These are phyloP conservation scores for Panagrolaimus sp. DNA, from an alignment of 1,140 invertebrate species.

Conservation along the genomic window DNA sequence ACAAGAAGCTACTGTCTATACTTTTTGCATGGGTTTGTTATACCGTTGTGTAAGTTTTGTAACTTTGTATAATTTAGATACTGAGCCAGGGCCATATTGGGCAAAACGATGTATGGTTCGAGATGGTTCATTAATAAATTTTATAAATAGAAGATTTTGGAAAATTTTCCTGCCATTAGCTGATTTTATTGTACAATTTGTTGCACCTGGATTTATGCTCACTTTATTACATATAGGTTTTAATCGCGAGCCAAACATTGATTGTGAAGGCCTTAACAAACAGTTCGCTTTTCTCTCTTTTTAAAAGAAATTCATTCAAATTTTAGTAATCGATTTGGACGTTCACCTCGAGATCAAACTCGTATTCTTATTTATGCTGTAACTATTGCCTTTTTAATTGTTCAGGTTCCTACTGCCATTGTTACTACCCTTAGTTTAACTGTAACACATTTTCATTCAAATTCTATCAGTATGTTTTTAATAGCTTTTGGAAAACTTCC, in stretches of 20 bases:
- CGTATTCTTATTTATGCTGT: constrained; percentile 57
- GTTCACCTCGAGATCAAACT: constrained; percentile 53
- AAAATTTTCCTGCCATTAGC: constrained; percentile 51
- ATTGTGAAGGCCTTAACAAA: constrained; percentile 47
- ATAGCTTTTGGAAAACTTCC: background rate
- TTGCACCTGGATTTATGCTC: constrained; percentile 50
- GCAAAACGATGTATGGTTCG: constrained; percentile 50
- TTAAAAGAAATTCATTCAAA: background rate
- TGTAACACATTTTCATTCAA: constrained; percentile 57
- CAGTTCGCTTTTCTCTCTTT: constrained; percentile 22
- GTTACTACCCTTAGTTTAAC: constrained; percentile 53
- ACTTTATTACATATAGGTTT: constrained; percentile 53
- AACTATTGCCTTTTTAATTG: constrained; percentile 54
- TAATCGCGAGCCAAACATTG: constrained; percentile 52
- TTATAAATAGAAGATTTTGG: constrained; percentile 52
- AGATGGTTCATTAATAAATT: constrained; percentile 50
- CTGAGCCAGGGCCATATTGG: constrained; percentile 54
- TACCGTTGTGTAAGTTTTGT: too few species aligned
- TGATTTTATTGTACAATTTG: constrained; percentile 55
- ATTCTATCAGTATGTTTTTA: constrained; percentile 39
- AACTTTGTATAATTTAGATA: constrained; percentile 34
- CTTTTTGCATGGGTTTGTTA: constrained; percentile 49
- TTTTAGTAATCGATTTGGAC: constrained; percentile 54
- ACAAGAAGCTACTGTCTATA: constrained; percentile 51
- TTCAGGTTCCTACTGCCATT: constrained; percentile 52